Percentiles rank a stretch among this genome's conserved stretches.
Evolutionary conservation across 2,113 vertebrate species (phyloP).

Genomic region (Micronisus gabar): DNA sequence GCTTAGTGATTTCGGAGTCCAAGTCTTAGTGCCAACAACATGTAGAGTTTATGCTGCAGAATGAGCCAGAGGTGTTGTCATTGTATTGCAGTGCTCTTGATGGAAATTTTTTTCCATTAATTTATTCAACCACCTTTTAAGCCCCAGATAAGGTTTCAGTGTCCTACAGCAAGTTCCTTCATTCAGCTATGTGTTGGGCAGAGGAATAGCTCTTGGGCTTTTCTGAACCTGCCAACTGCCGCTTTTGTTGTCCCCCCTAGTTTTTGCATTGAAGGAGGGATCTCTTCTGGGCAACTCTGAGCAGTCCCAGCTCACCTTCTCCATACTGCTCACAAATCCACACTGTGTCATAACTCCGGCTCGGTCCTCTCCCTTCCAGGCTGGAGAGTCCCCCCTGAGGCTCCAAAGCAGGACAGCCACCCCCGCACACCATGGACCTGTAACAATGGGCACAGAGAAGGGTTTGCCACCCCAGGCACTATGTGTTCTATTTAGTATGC

Average conservation of each 20-base stretch:
- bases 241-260: accelerated
- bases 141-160: neutral
- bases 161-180: neutral
- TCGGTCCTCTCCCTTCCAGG: accelerated
- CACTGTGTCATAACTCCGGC: neutral
- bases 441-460: neutral
- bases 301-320: neutral
- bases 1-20: neutral
- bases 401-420: neutral
- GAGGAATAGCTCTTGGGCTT: neutral
- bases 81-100: neutral
- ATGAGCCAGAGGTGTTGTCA: neutral
- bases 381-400: neutral
- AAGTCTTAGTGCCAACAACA: neutral
- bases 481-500: neutral
- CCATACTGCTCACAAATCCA: neutral
- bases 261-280: neutral
- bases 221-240: neutral
- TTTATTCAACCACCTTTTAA: neutral
- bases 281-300: neutral
- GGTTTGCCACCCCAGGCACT: neutral
- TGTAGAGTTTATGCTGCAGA: neutral
- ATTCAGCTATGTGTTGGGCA: neutral
- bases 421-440: neutral
- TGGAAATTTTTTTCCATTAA: neutral